phyloP scores from a whole-genome alignment of 2,113 vertebrate genomes.

The Phyllopteryx taeniolatus region DNA sequence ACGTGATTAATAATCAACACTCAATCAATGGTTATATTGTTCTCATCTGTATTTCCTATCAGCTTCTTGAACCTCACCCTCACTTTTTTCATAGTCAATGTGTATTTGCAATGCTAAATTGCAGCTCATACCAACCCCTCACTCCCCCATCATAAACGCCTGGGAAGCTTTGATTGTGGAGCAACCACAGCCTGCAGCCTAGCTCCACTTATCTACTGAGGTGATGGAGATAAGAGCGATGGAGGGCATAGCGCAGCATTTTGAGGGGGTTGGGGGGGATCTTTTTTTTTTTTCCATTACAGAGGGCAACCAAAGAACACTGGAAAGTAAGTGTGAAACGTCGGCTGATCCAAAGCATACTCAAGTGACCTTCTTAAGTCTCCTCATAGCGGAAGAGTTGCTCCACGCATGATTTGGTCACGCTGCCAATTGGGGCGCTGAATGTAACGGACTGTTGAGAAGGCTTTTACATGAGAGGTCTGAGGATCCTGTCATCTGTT shows the following conservation, averaged over 20 bases:
- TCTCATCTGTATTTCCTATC: background rate
- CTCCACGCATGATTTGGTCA: constrained; percentile 19
- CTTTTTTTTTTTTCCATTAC: constrained; percentile 26
- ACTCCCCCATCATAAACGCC: background rate
- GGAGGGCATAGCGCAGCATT: constrained; percentile 32
- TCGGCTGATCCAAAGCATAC: constrained; percentile 40
- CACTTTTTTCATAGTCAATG: background rate
- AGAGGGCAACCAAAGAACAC: constrained; percentile 42
- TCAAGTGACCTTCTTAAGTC: constrained; percentile 39
- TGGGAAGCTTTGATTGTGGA: constrained; percentile 5
- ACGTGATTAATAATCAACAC: too few species aligned
- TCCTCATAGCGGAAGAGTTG: constrained; percentile 43
- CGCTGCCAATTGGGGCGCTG: constrained; percentile 6
- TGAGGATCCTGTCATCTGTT: constrained; percentile 21
- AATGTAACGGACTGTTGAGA: constrained; percentile 40
- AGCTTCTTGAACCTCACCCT: background rate
- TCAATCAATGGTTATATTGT: too few species aligned
- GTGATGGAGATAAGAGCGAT: constrained; percentile 30
- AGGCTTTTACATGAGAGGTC: constrained; percentile 39
- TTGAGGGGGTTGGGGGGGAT: constrained; percentile 35
- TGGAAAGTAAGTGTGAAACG: constrained; percentile 60
- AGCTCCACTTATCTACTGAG: constrained; percentile 39
- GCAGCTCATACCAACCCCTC: background rate
- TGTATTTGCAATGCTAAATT: constrained; percentile 4
- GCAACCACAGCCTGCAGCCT: constrained; percentile 33